A percentile compares a stretch with the other conserved stretches of the same genome.
Evolutionary conservation across 2,888 invertebrate genomes (phyloP).

Genomic region (Calameuta pallipes): DNA sequence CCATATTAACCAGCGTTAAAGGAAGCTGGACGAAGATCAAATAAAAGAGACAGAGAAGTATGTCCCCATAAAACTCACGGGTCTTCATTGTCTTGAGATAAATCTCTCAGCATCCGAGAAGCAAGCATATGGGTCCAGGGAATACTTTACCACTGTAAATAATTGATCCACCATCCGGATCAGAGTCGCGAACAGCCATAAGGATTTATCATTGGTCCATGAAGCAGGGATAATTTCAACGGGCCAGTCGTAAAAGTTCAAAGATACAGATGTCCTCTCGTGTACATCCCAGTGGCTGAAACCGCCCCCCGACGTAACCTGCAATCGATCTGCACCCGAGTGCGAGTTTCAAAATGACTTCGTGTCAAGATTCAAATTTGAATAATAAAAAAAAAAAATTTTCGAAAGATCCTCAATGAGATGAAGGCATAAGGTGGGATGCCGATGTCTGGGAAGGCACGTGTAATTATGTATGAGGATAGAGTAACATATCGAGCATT

Average conservation of each 20-base stretch:
- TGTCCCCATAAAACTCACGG: neutral
- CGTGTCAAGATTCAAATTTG: neutral
- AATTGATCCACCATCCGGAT: neutral
- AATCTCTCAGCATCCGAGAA: neutral
- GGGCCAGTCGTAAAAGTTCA: neutral
- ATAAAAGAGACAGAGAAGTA: neutral
- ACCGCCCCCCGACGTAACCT: neutral
- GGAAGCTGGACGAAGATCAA: neutral
- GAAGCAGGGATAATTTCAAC: neutral
- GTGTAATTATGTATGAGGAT: constrained; percentile 58
- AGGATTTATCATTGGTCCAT: neutral
- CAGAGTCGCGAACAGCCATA: neutral
- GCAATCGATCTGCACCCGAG: neutral
- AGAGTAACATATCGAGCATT: constrained; percentile 61
- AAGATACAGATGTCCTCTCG: neutral
- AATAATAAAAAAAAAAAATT: constrained; percentile 17
- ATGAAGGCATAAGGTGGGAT: constrained; percentile 14
- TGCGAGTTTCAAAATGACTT: neutral
- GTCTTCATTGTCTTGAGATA: neutral
- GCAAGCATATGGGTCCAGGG: neutral
- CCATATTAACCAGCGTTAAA: neutral
- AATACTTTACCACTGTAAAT: neutral
- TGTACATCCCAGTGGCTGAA: neutral
- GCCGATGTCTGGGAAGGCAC: constrained; percentile 46
- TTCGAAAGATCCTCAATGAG: constrained; percentile 12